These are phyloP conservation scores for Dinoponera quadriceps DNA, from an alignment of 1,140 invertebrate species.

Conservation along the genomic window DNA sequence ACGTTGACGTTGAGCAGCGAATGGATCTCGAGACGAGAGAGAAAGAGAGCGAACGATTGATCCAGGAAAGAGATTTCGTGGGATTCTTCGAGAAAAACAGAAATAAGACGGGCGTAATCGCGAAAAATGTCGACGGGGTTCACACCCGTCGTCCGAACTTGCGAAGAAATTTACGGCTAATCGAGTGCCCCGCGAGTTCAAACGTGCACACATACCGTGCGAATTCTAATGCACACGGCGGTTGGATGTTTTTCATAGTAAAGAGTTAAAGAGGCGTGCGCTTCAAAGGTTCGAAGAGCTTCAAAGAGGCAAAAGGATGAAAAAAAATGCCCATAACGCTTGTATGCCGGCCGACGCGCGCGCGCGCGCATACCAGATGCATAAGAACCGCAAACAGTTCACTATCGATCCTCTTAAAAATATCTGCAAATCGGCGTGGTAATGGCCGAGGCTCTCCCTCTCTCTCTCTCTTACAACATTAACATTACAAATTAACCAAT, in stretches of 20 bases:
- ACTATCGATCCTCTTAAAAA: conserved; percentile 67
- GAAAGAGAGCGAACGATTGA: neutral
- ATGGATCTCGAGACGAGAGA: neutral
- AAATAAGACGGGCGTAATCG: too few species aligned
- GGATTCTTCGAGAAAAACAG: neutral
- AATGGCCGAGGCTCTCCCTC: conserved; percentile 53
- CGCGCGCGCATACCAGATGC: conserved; percentile 57
- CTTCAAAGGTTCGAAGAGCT: conserved; percentile 49
- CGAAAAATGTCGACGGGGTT: neutral
- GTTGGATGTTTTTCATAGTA: conserved; percentile 43
- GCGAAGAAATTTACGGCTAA: conserved; percentile 1
- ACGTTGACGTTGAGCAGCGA: neutral
- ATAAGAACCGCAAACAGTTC: conserved; percentile 44
- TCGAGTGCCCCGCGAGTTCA: conserved; percentile 2
- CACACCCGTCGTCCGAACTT: neutral
- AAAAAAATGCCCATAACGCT: conserved; percentile 46
- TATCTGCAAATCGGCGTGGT: conserved; percentile 61
- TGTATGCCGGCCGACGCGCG: conserved; percentile 45
- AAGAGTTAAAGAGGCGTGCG: conserved; percentile 50
- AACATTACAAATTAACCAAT: too few species aligned
- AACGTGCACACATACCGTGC: neutral
- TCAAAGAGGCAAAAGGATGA: conserved; percentile 43
- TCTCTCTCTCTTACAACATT: too few species aligned
- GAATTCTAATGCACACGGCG: conserved; percentile 19
- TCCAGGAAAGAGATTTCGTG: neutral